Conservation (phyloP, 2,113 vertebrate species). For the Pseudorasbora parva region DNA sequence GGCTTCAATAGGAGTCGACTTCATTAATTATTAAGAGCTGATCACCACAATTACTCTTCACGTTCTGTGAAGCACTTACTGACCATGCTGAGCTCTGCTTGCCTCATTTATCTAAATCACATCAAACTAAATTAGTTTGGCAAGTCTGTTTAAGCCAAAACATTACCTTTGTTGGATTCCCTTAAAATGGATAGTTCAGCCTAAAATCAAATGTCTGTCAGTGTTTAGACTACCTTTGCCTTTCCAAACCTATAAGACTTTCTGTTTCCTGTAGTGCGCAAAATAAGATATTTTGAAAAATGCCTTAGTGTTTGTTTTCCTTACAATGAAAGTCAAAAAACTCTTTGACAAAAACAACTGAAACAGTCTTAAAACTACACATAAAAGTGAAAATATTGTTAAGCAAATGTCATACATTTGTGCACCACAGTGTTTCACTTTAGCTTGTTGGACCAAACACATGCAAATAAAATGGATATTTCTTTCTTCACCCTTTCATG, state of each 20-base stretch:
- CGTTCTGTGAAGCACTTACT: constrained; percentile 22
- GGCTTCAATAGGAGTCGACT: constrained; percentile 38
- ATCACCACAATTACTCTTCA: constrained; percentile 58
- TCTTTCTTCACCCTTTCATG: background rate
- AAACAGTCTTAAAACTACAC: background rate
- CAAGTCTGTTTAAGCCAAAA: background rate
- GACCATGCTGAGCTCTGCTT: background rate
- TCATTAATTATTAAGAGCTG: constrained; percentile 66
- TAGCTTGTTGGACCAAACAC: constrained; percentile 8
- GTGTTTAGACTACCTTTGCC: background rate
- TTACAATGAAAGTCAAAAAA: no score
- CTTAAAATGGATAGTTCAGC: background rate
- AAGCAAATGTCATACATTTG: constrained; percentile 17
- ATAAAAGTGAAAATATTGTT: background rate
- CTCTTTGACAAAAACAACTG: background rate
- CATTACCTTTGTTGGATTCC: background rate
- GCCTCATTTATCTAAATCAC: background rate
- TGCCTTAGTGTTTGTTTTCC: no score
- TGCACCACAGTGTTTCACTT: background rate
- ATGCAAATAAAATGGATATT: constrained; percentile 28
- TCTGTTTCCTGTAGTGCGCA: background rate
- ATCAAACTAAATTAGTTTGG: constrained; percentile 14
- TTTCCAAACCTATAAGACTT: background rate
- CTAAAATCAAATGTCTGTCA: background rate
- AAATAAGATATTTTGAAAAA: background rate